phyloP scores from a whole-genome alignment of 2,113 vertebrate species.

The Sterrhoptilus dennistouni region DNA sequence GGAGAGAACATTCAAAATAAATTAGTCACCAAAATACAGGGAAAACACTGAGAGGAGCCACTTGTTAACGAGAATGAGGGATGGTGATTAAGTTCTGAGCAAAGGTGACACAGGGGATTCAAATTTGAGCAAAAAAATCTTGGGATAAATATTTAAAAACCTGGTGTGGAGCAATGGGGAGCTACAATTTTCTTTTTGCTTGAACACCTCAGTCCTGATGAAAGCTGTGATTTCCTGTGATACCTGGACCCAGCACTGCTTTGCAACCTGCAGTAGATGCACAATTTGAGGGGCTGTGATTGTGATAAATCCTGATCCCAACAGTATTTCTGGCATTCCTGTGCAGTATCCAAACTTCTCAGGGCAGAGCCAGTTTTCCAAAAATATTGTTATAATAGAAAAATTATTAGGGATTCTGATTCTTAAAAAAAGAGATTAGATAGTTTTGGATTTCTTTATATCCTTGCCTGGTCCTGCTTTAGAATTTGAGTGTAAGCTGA shows the following conservation, averaged over 20 bases:
- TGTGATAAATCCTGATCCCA: neutral
- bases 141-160: neutral
- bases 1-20: neutral
- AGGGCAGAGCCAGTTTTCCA: neutral
- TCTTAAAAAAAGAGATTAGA: neutral
- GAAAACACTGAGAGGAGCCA: neutral
- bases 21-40: neutral
- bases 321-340: neutral
- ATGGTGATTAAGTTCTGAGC: neutral
- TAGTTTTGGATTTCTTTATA: neutral
- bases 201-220: neutral
- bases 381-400: neutral
- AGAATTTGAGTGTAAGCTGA: neutral
- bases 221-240: neutral
- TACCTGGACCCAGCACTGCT: neutral
- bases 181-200: neutral
- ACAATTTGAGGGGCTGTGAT: neutral
- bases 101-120: neutral
- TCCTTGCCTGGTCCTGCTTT: neutral
- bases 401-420: neutral
- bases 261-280: neutral
- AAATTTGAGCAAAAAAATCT: neutral
- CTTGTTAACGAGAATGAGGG: neutral
- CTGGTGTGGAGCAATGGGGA: neutral
- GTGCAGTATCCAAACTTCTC: neutral